Conservation (phyloP, 2,888 invertebrate species). For the Hypomecis punctinalis region DNA sequence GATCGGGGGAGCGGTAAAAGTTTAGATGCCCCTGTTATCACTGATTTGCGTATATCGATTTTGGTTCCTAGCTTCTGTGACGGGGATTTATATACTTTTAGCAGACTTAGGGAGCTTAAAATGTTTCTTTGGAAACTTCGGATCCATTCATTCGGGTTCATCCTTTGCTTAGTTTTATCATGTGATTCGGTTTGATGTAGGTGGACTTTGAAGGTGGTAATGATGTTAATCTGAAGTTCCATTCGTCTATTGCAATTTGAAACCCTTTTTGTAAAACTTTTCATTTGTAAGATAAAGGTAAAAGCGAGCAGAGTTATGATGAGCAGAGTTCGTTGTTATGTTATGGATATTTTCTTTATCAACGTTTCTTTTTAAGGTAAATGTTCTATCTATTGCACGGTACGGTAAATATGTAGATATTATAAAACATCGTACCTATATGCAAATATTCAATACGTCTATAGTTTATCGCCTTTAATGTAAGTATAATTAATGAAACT, state of each 20-base stretch:
- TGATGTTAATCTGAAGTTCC: slow-evolving; percentile 24
- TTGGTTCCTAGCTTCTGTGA: slow-evolving; percentile 50
- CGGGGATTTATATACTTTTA: slow-evolving; percentile 64
- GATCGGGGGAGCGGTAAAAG: slow-evolving; percentile 66
- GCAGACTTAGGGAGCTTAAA: slow-evolving; percentile 33
- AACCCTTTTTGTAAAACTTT: not conserved
- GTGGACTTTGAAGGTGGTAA: slow-evolving; percentile 22
- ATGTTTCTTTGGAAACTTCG: slow-evolving; percentile 27
- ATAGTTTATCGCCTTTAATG: no score
- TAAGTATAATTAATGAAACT: no score
- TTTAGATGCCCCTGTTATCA: slow-evolving; percentile 76
- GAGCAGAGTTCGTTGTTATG: no score
- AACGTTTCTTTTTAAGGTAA: no score
- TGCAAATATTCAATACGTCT: no score
- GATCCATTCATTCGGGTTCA: slow-evolving; percentile 1
- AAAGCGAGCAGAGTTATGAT: no score
- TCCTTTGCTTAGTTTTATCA: slow-evolving; percentile 25
- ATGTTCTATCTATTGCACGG: no score
- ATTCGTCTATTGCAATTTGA: not conserved
- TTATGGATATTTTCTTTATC: not conserved
- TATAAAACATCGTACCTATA: no score
- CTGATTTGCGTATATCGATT: slow-evolving; percentile 83
- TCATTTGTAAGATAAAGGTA: not conserved
- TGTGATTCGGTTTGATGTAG: slow-evolving; percentile 16
- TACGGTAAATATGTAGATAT: no score